phyloP scores from a whole-genome alignment of 1,140 invertebrate genomes.

The Liolophura sinensis region DNA sequence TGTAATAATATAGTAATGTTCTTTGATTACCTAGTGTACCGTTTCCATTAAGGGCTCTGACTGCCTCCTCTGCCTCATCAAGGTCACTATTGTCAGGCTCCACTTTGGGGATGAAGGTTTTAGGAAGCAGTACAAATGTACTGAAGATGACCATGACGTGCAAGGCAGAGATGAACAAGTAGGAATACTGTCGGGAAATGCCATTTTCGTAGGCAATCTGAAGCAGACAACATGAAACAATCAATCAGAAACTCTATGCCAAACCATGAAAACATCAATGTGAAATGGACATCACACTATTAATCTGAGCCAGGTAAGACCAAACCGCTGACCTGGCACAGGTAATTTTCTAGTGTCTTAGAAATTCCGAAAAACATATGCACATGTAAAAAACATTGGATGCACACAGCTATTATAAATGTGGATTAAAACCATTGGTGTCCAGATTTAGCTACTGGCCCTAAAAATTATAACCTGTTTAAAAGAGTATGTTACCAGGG shows the following conservation, averaged over 20 bases:
- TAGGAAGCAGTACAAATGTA: conserved; percentile 38
- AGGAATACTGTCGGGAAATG: conserved; percentile 23
- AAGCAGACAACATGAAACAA: conserved; percentile 6
- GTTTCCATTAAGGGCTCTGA: no score
- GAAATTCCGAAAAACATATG: neutral
- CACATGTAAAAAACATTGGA: neutral
- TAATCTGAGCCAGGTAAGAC: neutral
- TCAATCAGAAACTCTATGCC: neutral
- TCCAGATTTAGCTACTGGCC: no score
- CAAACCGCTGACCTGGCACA: neutral
- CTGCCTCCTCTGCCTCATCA: no score
- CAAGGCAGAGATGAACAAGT: conserved; percentile 21
- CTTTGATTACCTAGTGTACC: no score
- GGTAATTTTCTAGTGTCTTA: neutral
- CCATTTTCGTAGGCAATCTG: conserved; percentile 34
- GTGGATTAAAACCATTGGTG: no score
- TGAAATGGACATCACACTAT: neutral
- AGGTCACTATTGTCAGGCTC: no score
- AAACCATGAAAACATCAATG: no score
- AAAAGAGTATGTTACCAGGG: no score
- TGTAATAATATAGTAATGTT: no score
- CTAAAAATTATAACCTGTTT: no score
- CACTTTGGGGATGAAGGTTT: conserved; percentile 27
- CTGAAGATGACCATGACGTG: conserved; percentile 33
- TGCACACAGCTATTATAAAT: no score